phyloP scores from a whole-genome alignment of 2,797 vertebrate genomes.

The Okamejei kenojei region DNA sequence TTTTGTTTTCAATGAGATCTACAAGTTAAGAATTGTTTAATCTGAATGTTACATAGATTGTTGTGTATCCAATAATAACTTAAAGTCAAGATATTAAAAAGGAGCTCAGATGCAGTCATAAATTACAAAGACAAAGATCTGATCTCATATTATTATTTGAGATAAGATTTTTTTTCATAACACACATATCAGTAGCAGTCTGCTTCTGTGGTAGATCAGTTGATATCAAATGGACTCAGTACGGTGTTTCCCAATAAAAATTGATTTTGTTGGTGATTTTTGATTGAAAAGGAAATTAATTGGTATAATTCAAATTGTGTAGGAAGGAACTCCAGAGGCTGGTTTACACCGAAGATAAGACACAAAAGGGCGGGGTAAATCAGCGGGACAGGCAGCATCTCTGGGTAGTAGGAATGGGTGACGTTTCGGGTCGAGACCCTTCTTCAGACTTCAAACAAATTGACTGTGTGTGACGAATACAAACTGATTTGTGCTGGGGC shows the following conservation, averaged over 20 bases:
- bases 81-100: not conserved
- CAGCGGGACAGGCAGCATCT: no score
- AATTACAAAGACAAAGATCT: not conserved
- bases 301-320: no score
- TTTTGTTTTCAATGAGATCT: not conserved
- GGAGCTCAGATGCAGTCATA: not conserved
- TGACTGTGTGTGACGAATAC: not conserved
- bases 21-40: not conserved
- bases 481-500: not conserved
- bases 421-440: no score
- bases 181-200: not conserved
- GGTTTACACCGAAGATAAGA: no score
- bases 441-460: not conserved
- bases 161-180: not conserved
- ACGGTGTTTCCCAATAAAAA: not conserved
- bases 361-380: no score
- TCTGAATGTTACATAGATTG: not conserved
- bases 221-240: not conserved
- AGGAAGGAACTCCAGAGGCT: no score
- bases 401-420: no score
- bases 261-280: not conserved
- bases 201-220: not conserved
- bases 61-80: not conserved
- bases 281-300: not conserved
- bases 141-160: not conserved